phyloP scores from a whole-genome alignment of 2,113 vertebrate species.

The Okapia johnstoni region DNA sequence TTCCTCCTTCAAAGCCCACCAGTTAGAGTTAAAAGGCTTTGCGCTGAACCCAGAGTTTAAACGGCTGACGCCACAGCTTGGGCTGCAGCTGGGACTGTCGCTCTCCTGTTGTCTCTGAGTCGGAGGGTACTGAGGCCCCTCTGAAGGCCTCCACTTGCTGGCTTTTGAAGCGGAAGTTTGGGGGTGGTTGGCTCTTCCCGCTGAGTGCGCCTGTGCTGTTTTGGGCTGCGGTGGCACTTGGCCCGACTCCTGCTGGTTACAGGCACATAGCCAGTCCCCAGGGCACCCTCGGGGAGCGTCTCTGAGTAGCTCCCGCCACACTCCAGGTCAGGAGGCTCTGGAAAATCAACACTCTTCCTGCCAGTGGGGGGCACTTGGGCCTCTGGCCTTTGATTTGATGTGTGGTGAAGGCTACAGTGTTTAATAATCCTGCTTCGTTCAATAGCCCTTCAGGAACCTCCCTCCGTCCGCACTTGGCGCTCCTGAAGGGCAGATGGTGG shows the following conservation, averaged over 20 bases:
- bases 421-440: background rate
- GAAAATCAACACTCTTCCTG: background rate
- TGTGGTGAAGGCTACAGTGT: background rate
- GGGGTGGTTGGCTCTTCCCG: background rate
- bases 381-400: background rate
- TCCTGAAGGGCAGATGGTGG: background rate
- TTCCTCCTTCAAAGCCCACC: background rate
- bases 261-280: background rate
- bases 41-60: background rate
- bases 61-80: constrained; percentile 30
- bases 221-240: background rate
- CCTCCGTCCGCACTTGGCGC: fast-evolving
- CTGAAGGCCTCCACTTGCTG: background rate
- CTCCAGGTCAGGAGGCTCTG: constrained; percentile 20
- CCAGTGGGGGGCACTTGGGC: background rate
- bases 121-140: background rate
- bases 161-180: background rate
- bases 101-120: background rate
- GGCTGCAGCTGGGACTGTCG: constrained; percentile 17
- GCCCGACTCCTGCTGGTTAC: background rate
- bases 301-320: background rate
- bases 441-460: background rate
- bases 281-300: background rate
- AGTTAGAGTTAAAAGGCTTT: background rate
- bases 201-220: background rate